A percentile compares a stretch with the other conserved stretches of the same genome.
phyloP scores from a whole-genome alignment of 2,888 invertebrate genomes.

The Cremastobaeus sp. region DNA sequence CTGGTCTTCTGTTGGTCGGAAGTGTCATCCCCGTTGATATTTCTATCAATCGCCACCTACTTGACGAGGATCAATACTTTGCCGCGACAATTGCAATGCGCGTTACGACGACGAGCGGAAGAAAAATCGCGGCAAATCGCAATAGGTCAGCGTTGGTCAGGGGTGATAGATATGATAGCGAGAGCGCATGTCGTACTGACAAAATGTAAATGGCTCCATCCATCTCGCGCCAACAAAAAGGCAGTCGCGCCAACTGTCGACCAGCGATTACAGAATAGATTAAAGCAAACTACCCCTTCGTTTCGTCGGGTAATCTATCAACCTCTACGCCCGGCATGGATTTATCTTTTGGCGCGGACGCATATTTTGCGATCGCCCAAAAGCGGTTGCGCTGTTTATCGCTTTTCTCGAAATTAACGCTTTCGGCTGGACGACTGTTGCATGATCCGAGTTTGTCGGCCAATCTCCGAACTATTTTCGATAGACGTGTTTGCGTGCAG shows the following conservation, averaged over 20 bases:
- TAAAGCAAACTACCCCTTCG: conserved; percentile 78
- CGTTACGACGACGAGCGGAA: neutral
- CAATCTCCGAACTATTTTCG: neutral
- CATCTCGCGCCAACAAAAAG: conserved; percentile 78
- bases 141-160: conserved; percentile 56
- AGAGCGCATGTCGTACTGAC: conserved; percentile 77
- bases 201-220: conserved; percentile 79
- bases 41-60: conserved; percentile 73
- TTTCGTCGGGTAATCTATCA: conserved; percentile 78
- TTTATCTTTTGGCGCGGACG: conserved; percentile 30
- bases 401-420: neutral
- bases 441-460: no score
- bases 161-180: conserved; percentile 78
- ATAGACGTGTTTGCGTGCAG: conserved; percentile 20
- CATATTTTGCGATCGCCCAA: conserved; percentile 31
- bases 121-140: conserved; percentile 45
- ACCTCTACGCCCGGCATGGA: conserved; percentile 67
- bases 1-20: conserved; percentile 69
- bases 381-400: neutral
- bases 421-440: no score
- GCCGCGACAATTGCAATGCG: conserved; percentile 1
- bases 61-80: no score
- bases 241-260: conserved; percentile 77
- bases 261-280: conserved; percentile 78
- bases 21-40: conserved; percentile 77